Evolutionary conservation across 2,113 vertebrate genomes (phyloP), one percentile per base, ranked within the genome.

Genomic region (Hydrochoerus hydrochaeris): DNA sequence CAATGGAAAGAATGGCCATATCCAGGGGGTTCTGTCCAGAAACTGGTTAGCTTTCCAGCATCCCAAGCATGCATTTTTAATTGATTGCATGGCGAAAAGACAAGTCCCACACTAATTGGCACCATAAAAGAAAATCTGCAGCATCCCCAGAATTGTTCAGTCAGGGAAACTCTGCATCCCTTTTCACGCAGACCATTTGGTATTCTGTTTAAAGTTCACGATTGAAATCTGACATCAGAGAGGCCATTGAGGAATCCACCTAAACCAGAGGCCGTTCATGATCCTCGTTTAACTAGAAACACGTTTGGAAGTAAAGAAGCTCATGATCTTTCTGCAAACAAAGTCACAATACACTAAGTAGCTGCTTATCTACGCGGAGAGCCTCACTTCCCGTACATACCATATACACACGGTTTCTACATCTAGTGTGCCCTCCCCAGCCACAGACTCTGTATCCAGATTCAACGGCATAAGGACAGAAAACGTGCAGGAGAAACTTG

Each of bases 1-100:
- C 98, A 98, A 97, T 97, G 95, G 95, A 96, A 98, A 98, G 98
- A 98, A 98, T 97, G 97, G 97, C 97, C 97, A 97, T 94, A 98
- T 98, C 98, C 97, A 96, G 98, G 97, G 98, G 97, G 98, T 98
- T 98, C 96, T 90, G 88, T 96, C 95, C 98, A 98, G 97, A 98
- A 98, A 97, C 97, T 19, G 58, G 88, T 88, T 98, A 89, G 94
- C 97, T 97, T 97, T 98, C 96, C 97, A 98, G 97, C 92, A 95
- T 98, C 97, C 96, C 97, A 97, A 97, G 98, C 97, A 98, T 98
- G 98, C 98, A 98, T 98, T 98, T 99, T 99, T 98, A 98, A 98
- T 98, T 98, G 96, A 97, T 98, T 96, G 84, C 96, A 98, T 98
- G 98, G 98, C 97, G 98, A 98, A 97, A 96, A 98, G 98, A 98